These are phyloP conservation scores for Notarius lentiginosus DNA, from an alignment of 2,113 vertebrate genomes.

Conservation along the genomic window DNA sequence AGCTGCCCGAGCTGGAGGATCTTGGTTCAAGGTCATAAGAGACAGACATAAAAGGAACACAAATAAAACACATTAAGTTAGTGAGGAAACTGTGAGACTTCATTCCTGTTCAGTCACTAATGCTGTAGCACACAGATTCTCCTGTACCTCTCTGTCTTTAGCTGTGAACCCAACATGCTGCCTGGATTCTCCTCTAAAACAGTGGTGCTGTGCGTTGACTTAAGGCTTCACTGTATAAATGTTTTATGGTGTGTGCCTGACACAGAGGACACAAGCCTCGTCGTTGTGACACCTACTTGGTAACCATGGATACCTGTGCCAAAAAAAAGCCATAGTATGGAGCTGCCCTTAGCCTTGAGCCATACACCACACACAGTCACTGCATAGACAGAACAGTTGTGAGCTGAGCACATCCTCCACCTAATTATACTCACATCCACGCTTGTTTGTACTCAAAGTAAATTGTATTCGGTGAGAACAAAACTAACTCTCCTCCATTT, in stretches of 20 bases:
- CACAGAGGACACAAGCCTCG: constrained; percentile 59
- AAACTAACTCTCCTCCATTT: neutral
- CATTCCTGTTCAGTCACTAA: neutral
- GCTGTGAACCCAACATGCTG: constrained; percentile 24
- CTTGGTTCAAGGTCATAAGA: constrained; percentile 57
- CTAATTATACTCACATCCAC: constrained; percentile 53
- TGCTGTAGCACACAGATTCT: neutral
- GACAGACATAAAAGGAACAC: constrained; percentile 28
- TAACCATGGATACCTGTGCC: constrained; percentile 67
- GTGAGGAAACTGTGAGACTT: constrained; percentile 2
- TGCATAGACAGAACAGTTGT: neutral
- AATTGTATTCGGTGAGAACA: neutral
- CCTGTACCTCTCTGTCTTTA: constrained; percentile 20
- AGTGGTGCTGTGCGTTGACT: neutral
- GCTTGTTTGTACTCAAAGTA: neutral
- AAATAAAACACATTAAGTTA: constrained; percentile 32
- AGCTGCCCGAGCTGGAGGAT: constrained; percentile 75
- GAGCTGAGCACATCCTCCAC: neutral
- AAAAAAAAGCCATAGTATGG: constrained; percentile 43
- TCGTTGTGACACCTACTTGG: constrained; percentile 54
- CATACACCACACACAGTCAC: neutral
- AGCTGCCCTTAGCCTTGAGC: neutral
- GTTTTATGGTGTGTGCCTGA: constrained; percentile 65
- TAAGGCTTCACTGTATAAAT: constrained; percentile 60
- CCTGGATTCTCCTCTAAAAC: constrained; percentile 9